Conservation (phyloP, 2,797 vertebrate species). For the Takifugu ocellatus region DNA sequence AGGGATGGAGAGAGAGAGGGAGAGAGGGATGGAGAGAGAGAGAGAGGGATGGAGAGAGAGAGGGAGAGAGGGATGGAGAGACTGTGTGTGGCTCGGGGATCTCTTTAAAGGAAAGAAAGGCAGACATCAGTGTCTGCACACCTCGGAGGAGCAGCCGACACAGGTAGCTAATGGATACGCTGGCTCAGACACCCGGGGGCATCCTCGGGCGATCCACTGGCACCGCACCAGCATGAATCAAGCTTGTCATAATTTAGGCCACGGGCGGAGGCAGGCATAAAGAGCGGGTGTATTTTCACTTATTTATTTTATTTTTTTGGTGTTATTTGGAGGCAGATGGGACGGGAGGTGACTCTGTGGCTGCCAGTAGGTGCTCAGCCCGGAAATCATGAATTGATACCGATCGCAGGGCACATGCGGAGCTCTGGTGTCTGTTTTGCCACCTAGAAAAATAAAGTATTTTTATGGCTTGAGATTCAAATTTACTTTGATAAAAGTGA, state of each 20-base stretch:
- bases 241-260: constrained; percentile 64
- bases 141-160: constrained; percentile 62
- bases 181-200: constrained; percentile 64
- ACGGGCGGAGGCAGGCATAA: constrained; percentile 50
- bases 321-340: not conserved
- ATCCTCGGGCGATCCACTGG: constrained; percentile 68
- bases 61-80: constrained; percentile 3
- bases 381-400: constrained; percentile 59
- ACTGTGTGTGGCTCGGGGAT: constrained; percentile 27
- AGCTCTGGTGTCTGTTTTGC: constrained; percentile 56
- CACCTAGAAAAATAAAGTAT: constrained; percentile 34
- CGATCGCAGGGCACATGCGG: constrained; percentile 48
- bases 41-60: constrained; percentile 39
- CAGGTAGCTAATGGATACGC: constrained; percentile 67
- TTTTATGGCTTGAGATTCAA: not conserved
- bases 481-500: no score
- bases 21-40: not conserved
- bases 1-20: no score
- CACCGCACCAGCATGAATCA: constrained; percentile 63
- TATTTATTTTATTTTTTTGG: constrained; percentile 15
- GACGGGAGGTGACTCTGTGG: not conserved
- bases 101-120: constrained; percentile 44
- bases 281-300: constrained; percentile 41
- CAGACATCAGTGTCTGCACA: constrained; percentile 51
- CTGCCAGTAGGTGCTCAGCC: constrained; percentile 31